phyloP scores from a whole-genome alignment of 2,888 invertebrate genomes.

The Caenorhabditis sp. region DNA sequence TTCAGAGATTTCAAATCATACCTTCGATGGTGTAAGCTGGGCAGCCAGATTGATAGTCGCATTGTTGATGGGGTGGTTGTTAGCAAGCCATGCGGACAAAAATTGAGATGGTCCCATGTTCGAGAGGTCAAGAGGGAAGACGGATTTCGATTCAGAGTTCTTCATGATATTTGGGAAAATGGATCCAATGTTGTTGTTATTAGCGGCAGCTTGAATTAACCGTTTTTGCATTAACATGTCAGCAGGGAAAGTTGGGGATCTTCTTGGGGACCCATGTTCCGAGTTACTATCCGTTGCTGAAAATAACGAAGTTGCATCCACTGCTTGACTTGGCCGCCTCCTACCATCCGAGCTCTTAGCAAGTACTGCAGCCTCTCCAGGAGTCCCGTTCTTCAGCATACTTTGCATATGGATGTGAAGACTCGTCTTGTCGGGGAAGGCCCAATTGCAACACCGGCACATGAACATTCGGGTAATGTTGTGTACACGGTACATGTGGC shows the following conservation, averaged over 20 bases:
- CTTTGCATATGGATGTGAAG: conserved; percentile 81
- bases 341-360: conserved; percentile 78
- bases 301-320: conserved; percentile 1
- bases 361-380: conserved; percentile 80
- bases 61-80: conserved; percentile 70
- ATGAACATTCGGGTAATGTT: conserved; percentile 83
- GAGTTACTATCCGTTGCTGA: conserved; percentile 34
- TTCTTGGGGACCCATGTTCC: conserved; percentile 41
- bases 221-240: conserved; percentile 52
- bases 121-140: conserved; percentile 56
- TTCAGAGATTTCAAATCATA: conserved; percentile 16
- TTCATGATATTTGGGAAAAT: conserved; percentile 64
- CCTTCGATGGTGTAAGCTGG: conserved; percentile 62
- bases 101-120: conserved; percentile 68
- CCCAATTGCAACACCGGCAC: conserved; percentile 83
- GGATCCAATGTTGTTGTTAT: conserved; percentile 63
- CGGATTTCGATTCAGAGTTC: conserved; percentile 25
- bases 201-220: conserved; percentile 41
- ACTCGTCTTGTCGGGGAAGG: conserved; percentile 82
- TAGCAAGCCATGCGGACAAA: conserved; percentile 75
- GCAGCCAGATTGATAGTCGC: conserved; percentile 36
- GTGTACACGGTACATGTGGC: conserved; percentile 83
- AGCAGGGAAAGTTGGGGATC: conserved; percentile 52
- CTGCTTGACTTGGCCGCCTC: background rate
- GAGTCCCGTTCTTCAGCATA: conserved; percentile 77